phyloP scores from a whole-genome alignment of 2,888 invertebrate species.

The Leptarthrus brevirostris region DNA sequence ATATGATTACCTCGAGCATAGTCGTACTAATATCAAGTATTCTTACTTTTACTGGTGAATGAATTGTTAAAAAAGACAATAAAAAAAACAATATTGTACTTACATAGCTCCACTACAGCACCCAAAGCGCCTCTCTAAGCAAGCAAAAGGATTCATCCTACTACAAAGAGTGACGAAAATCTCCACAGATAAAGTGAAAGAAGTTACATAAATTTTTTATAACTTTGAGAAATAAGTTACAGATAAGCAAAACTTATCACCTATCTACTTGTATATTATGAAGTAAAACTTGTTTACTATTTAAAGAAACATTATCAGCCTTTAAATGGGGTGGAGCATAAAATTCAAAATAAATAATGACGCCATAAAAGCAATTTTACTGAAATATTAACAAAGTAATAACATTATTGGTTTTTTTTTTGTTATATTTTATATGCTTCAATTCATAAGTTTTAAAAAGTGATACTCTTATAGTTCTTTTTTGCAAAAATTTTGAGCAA shows the following conservation, averaged over 20 bases:
- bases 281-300: too few relatives aligned
- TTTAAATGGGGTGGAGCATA: neutral
- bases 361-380: neutral
- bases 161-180: neutral
- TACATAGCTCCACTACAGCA: neutral
- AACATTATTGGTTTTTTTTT: constrained; percentile 15
- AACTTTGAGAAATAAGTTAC: too few relatives aligned
- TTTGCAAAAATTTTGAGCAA: neutral
- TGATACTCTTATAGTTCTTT: neutral
- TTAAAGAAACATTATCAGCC: too few relatives aligned
- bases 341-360: constrained; percentile 14
- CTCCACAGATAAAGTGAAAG: neutral
- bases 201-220: too few relatives aligned
- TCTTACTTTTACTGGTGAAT: too few relatives aligned
- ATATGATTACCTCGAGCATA: too few relatives aligned
- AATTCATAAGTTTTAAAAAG: constrained; percentile 7
- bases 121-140: neutral
- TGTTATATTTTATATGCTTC: constrained; percentile 15
- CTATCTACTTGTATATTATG: too few relatives aligned
- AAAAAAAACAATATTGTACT: constrained; percentile 6
- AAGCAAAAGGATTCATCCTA: too few relatives aligned
- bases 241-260: too few relatives aligned
- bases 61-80: too few relatives aligned
- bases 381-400: too few relatives aligned
- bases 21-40: neutral